phyloP scores from a whole-genome alignment of 2,113 vertebrate species.

The Onychorhynchus coronatus region DNA sequence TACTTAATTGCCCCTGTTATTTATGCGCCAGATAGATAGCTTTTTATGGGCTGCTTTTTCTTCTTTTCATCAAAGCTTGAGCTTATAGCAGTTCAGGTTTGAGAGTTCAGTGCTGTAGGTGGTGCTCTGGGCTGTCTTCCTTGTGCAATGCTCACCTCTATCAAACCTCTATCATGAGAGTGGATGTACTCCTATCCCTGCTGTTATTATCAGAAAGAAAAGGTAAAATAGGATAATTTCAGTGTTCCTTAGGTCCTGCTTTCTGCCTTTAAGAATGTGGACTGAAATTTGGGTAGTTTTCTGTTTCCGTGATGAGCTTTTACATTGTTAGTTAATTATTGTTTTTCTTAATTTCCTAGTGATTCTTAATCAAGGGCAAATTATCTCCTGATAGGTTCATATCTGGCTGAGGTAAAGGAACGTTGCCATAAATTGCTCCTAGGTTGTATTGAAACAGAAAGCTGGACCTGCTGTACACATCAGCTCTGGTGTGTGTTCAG shows the following conservation, averaged over 20 bases:
- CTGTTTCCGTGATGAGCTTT: not conserved
- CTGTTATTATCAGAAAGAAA: not conserved
- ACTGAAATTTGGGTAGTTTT: not conserved
- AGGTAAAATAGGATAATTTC: not conserved
- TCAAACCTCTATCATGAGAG: not conserved
- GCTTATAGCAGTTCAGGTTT: not conserved
- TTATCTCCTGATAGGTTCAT: not conserved
- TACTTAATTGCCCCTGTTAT: constrained; percentile 18
- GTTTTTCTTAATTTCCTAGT: constrained; percentile 29
- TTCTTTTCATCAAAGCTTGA: not conserved
- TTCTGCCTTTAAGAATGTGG: not conserved
- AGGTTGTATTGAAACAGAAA: not conserved
- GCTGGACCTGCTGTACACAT: not conserved
- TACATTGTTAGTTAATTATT: constrained; percentile 2
- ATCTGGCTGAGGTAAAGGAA: not conserved
- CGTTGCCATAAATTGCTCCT: not conserved
- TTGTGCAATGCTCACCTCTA: not conserved
- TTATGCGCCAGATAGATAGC: not conserved
- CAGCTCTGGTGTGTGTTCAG: fast-evolving
- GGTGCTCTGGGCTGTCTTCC: not conserved
- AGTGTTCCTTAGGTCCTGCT: not conserved
- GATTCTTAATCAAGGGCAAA: constrained; percentile 41
- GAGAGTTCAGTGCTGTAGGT: not conserved
- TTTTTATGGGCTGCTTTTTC: not conserved
- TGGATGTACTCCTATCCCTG: not conserved